Evolutionary conservation across 2,113 vertebrate genomes (phyloP), one percentile per base, ranked within the genome.

Genomic region (Ceuthmochares aereus): DNA sequence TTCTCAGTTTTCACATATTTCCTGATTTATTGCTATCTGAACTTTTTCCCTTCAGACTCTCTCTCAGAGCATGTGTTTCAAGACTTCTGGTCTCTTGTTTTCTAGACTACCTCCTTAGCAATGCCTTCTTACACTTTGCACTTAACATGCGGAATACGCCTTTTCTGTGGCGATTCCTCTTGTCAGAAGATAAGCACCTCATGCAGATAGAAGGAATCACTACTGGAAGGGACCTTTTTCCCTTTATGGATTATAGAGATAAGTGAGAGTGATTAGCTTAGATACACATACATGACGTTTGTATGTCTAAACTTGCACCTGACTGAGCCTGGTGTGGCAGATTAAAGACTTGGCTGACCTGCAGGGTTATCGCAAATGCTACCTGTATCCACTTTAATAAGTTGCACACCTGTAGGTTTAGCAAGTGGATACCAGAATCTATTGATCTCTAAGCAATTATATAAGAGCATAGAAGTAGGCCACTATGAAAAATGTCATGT

Each of bases 201-300:
- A 2, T 49, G 26, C 26, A 68, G 58, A 34, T 34, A 9, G 83
- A 86, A 45, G 60, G 1, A 32, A 21, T 73, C 36, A 3, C 49
- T 60, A 17, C n/a, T 69, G 16, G 13, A 30, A 89, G 54, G 20
- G 30, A 52, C n/a, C 8, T 22, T 0, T 66, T 94, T 90, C 29
- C 23, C 14, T 52, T 73, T 6, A 1, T 47, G 43, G 30, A 12
- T 70, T 79, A 26, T 1, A 76, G 49, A 21, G n/a, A 27, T 30
- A 76, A 16, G 5, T 0, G 8, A 37, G 43, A 45, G 20, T 0
- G 0, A 20, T 80, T 64, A 63, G 17, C 12, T 93, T 54, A 54
- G 52, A 54, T 19, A 19, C 32, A 32, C 27, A 17, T 62, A 27
- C 12, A 7, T 77, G 11, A 17, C 18, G 66, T 52, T 29, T 34